phyloP scores from a whole-genome alignment of 2,888 invertebrate species.

The Selenia dentaria region DNA sequence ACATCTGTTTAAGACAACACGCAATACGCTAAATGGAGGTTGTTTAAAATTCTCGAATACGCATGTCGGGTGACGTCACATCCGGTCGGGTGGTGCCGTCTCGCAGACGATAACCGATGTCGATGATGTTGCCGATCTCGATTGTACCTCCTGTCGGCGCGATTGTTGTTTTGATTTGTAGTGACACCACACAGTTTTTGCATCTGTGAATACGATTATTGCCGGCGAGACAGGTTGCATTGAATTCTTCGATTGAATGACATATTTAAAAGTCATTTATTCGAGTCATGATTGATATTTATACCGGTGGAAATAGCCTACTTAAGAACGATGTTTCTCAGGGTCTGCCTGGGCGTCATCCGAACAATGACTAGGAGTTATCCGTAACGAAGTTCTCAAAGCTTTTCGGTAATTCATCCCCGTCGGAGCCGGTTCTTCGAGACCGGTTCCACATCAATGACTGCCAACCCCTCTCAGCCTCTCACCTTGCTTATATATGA shows the following conservation, averaged over 20 bases:
- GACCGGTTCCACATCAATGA: constrained; percentile 82
- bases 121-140: constrained; percentile 69
- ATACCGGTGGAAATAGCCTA: constrained; percentile 10
- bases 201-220: constrained; percentile 56
- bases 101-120: constrained; percentile 26
- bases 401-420: constrained; percentile 75
- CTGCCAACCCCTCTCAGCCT: constrained; percentile 66
- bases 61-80: constrained; percentile 75
- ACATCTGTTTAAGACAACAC: constrained; percentile 68
- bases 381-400: constrained; percentile 56
- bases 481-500: constrained; percentile 53
- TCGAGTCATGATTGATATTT: constrained; percentile 12
- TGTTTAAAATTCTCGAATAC: constrained; percentile 82
- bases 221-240: constrained; percentile 32
- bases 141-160: constrained; percentile 77
- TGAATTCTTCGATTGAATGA: constrained; percentile 23
- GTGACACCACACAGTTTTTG: constrained; percentile 61
- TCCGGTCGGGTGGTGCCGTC: constrained; percentile 52
- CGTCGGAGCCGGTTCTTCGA: constrained; percentile 66
- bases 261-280: constrained; percentile 18
- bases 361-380: constrained; percentile 40
- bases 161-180: constrained; percentile 78
- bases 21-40: constrained; percentile 73
- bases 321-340: constrained; percentile 18
- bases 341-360: constrained; percentile 23